Conservation (phyloP, 2,888 invertebrate species). For the Dasypogon diadema region DNA sequence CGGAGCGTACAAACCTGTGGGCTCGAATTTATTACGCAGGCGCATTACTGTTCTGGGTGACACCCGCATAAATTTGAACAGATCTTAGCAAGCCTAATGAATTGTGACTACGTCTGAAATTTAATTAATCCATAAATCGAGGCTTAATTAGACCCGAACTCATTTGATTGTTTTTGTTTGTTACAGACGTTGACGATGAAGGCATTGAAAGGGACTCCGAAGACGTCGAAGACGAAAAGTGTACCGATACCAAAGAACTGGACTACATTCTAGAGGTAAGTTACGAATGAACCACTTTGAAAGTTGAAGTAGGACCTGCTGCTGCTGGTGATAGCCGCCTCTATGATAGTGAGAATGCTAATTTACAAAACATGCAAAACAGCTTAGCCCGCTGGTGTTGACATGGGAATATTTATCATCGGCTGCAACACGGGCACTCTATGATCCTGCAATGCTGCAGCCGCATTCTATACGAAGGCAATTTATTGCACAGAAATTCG, state of each 20-base stretch:
- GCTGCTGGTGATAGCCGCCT: not conserved
- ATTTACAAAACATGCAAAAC: slow-evolving; percentile 42
- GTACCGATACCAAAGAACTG: slow-evolving; percentile 68
- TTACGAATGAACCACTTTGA: slow-evolving; percentile 2
- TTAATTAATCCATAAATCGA: slow-evolving; percentile 2
- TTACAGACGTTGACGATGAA: slow-evolving; percentile 83
- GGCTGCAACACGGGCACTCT: not conserved
- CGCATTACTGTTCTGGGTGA: not conserved
- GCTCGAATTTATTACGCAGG: slow-evolving; percentile 18
- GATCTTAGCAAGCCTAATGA: slow-evolving; percentile 22
- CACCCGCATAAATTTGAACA: slow-evolving; percentile 21
- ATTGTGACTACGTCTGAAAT: not conserved
- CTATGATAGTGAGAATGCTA: slow-evolving; percentile 22
- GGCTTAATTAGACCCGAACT: not conserved
- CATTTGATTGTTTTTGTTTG: not conserved
- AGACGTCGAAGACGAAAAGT: slow-evolving; percentile 74
- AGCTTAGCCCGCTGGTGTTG: slow-evolving; percentile 27
- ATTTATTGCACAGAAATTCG: slow-evolving; percentile 27
- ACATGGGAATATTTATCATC: slow-evolving; percentile 32
- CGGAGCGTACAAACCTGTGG: slow-evolving; percentile 24
- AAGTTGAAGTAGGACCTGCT: slow-evolving; percentile 19
- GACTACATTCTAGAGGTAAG: slow-evolving; percentile 68
- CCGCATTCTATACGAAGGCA: slow-evolving; percentile 18
- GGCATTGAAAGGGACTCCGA: slow-evolving; percentile 91
- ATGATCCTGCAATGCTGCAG: slow-evolving; percentile 13